Base-by-base conservation (phyloP, 1,140 invertebrate species). In the Eumeta japonica region DNA sequence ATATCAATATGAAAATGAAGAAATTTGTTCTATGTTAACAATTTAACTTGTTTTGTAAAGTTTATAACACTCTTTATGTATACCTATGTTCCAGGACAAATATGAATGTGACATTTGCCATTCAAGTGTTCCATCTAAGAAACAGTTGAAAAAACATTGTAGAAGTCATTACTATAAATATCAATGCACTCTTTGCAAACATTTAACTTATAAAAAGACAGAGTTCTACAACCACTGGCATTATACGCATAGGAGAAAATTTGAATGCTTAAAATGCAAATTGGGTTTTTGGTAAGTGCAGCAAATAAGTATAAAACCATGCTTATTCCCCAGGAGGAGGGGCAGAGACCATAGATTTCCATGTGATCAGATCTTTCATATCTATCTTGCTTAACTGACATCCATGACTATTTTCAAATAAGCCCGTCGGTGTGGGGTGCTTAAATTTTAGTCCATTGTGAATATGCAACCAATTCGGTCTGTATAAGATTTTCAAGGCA, bases 191-290 rank as follows among this genome's bases (percentile, higher is more conserved):
- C 2, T 50, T 0, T 55, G 52, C 16, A 33, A 30, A 1, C 41
- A 32, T n/a, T n/a, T 11, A 0, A 44, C 29, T 37, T 19, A 10
- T n/a, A 13, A 39, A 10, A 35, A 35, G 7, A 40, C 17, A 2
- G n/a, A n/a, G n/a, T n/a, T n/a, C n/a, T n/a, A 34, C 10, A 33
- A 28, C 14, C 10, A 10, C 5, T 11, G 3, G 3, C 52, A 55
- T 37, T 16, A 36, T 4, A 1, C 14, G 10, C 50, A 55, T 39
- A 39, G 14, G n/a, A 46, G 11, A 29, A 14, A 39, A 10, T 44
- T 52, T 13, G 33, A 55, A 13, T 55, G 52, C 10, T 16, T 48
- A 7, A 50, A 46, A 38, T 55, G 52, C 17, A n/a, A 38, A 28
- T 16, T 47, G 16, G 34, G 33, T 9, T 52, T 52, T 46, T 33